Base-by-base conservation (phyloP, 2,888 invertebrate species). In the Pecten maximus region DNA sequence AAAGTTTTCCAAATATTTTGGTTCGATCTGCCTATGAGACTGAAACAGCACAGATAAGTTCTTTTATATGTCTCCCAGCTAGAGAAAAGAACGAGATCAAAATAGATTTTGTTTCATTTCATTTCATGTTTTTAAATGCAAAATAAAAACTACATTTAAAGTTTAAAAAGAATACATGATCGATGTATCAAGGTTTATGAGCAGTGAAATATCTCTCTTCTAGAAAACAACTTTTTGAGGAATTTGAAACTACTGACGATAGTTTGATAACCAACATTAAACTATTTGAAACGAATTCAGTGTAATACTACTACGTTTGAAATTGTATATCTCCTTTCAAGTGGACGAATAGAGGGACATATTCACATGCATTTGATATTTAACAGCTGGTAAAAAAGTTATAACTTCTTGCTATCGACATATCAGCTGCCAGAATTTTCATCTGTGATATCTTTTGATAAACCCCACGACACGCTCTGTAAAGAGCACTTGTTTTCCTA, bases 381-480 rank as follows among this genome's bases (percentile, higher is more conserved):
- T 74, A 74, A 35, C 74, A 74, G 74, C 74, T 35, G 74, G 28
- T 74, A 74, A 74, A 74, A 44, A 74, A 54, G 54, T 54, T 74
- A 74, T 74, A 35, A 74, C 35, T 74, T 74, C 74, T 74, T 74
- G 74, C 28, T 74, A 74, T 35, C 74, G 35, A 74, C 35, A 35
- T 74, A 74, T 74, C 74, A 74, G 74, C 74, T 74, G 74, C 35
- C 74, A 15, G 74, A 74, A 0, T 74, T 74, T 74, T 74, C 35
- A 74, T 74, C 74, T 35, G 74, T 74, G 74, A 74, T 74, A 74
- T 74, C 74, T 74, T 74, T 74, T 23, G 74, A 74, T 74, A 74
- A 74, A 74, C 74, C 35, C 74, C 35, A 35, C 28, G 74, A 74
- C 74, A 74, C 74, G 74, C 23, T 35, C 28, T 74, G 74, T 35